Evolutionary conservation across 2,113 vertebrate species (phyloP), one percentile per base, ranked within the genome.

Genomic region (Spheniscus mendiculus): DNA sequence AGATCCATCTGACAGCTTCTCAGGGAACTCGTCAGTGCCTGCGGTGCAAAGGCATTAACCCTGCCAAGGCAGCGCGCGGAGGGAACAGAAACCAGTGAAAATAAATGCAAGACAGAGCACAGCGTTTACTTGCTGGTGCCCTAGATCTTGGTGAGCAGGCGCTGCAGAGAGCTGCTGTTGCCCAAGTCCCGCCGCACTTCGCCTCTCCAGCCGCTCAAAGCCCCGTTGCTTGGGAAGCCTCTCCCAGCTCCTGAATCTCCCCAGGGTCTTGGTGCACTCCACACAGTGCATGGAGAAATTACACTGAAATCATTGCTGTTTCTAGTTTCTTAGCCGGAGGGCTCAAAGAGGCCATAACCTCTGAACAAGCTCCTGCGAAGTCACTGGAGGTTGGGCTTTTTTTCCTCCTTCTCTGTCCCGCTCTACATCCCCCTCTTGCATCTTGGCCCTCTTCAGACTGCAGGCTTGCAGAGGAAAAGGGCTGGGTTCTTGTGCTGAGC

Each of bases 1-100:
- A 26, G 86, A 96, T 71, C 80, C 81, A 56, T 91, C 95, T 91
- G 90, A 87, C 7, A 9, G 71, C 90, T 90, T 96, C 95, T 96
- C 21, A 0, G 85, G 93, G 94, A 74, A 67, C 77, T 84, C n/a
- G 25, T 89, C 72, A 71, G 72, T 20, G 91, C 95, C 86, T 69
- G 87, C 2, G 74, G 95, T 49, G 91, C 71, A 7, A 4, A 79
- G 92, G 78, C 77, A 76, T 95, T 78, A 92, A 94, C 77, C 74
- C 63, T 87, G 86, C 82, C 84, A 34, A 11, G 52, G 83, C 79
- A 44, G 65, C 1, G 9, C 3, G 55, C 1, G 13, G 63, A 53
- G 72, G 34, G 55, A 18, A 5, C 16, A 53, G 72, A 19, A 84
- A 50, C 15, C 29, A 20, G 32, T 8, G 44, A 9, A 38, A 45